A percentile compares a stretch with the other conserved stretches of the same genome.
These are phyloP conservation scores for Chelonus insularis DNA, from an alignment of 1,140 invertebrate species.

Conservation along the genomic window DNA sequence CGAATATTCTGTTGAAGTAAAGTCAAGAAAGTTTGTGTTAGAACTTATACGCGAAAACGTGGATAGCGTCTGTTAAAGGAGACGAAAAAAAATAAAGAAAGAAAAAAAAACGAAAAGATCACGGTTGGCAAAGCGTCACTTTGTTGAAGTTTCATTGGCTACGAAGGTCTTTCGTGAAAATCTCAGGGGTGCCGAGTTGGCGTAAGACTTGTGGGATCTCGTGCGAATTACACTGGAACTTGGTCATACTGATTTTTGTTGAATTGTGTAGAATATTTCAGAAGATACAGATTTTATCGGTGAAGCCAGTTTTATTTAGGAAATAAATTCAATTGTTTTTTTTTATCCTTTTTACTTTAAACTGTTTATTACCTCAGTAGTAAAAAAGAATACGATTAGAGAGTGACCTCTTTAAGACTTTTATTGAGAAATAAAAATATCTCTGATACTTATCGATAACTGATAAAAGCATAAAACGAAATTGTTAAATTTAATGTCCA, in stretches of 20 bases:
- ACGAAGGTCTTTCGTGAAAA: constrained; percentile 19
- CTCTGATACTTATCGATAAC: too few species aligned
- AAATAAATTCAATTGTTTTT: background rate
- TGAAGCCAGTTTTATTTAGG: background rate
- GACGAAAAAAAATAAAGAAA: background rate
- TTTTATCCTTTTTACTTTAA: too few species aligned
- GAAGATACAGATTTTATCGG: background rate
- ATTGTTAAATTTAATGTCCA: too few species aligned
- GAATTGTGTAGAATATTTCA: background rate
- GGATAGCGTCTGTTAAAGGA: too few species aligned
- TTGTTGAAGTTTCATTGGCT: constrained; percentile 30
- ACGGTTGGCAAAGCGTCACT: constrained; percentile 26
- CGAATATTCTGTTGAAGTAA: background rate
- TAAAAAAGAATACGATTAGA: too few species aligned
- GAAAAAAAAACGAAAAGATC: constrained; percentile 19
- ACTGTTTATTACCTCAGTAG: too few species aligned
- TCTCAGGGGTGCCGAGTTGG: constrained; percentile 23
- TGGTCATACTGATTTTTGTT: constrained; percentile 13
- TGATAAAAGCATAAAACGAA: too few species aligned
- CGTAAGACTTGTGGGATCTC: constrained; percentile 29
- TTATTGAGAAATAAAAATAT: too few species aligned
- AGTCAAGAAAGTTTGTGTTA: background rate
- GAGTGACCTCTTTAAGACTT: too few species aligned
- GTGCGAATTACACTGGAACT: constrained; percentile 16
- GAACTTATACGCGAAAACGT: background rate